Base-by-base conservation (phyloP, 2,797 vertebrate species). In the Nannoperca australis region DNA sequence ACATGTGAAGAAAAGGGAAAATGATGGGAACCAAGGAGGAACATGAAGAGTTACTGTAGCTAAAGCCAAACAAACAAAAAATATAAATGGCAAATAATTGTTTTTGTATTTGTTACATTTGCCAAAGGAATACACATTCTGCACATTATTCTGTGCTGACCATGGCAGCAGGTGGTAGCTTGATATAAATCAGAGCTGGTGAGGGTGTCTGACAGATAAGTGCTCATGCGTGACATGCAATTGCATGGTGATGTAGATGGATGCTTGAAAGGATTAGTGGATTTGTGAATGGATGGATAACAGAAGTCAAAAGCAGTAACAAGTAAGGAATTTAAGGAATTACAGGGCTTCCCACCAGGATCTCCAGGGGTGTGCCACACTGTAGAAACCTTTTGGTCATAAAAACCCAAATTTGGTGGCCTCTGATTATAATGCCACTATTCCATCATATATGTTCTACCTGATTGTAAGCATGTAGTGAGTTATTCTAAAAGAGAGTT, bases 131-230 rank as follows among this genome's bases (percentile, higher is more conserved):
- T 36, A 51, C 8, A 60, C 0, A 40, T 45, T 75, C 9, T n/a
- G 36, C 36, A 38, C 36, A 38, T 38, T 30, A 2, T 36, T 59
- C 18, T 36, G 2, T 54, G 38, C 38, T 59, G 20, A 50, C 27
- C 20, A 13, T 27, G 27, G 54, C 36, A 70, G 44, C 55, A 63
- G 53, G 67, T 60, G 73, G 62, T 14, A 50, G 32, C 47, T 14
- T 54, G 53, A 62, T 50, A 60, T 72, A 13, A 61, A 82, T 65
- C 71, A 61, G n/a, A 51, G 27, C 38, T 55, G 62, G 42, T 51
- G 9, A 58, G 24, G 45, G 40, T 30, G 38, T 40, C 34, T 70
- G 71, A 70, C 73, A 63, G 73, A 54, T 51, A 45, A 64, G 45
- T 18, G 40, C 40, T 56, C 53, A 74, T 20, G 17, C 17, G 9